Evolutionary conservation across 2,888 invertebrate species (phyloP), one percentile per base, ranked within the genome.

Genomic region (Crioceris asparagi): DNA sequence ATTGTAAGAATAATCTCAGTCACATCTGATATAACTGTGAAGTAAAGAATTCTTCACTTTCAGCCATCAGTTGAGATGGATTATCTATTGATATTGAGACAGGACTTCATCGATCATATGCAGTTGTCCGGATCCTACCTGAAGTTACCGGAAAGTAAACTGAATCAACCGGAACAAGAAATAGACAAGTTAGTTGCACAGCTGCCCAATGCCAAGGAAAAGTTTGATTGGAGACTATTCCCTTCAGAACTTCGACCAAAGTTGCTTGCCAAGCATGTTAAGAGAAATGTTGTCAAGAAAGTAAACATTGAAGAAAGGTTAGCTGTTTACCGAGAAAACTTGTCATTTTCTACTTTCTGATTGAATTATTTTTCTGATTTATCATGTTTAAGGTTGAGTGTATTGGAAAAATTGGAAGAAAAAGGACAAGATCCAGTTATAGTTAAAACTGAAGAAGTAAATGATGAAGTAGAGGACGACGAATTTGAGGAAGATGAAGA

Each of bases 401-500:
- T 73, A 48, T 61, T 84, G 18, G 75, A 79, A 51, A 72, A 76
- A 41, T 60, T 83, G 12, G 83, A 84, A 53, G 73, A 75, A 41
- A 79, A 50, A 18, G 50, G 48, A 8, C 57, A 59, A 7, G 55
- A 57, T 29, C n/a, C n/a, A n/a, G 60, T 35, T n/a, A 27, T 31
- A 26, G 37, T 66, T 38, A 67, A 68, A 39, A 59, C 57, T 16
- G 56, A 53, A 14, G 65, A 65, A 1, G 65, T 68, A 1, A 72
- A 71, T 29, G 72, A 71, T 31, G 74, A 75, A 25, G 72, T 69
- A n/a, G 66, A 62, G 0, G 69, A 68, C 39, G 77, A 77, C 30
- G 72, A 70, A 29, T 72, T 74, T 39, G 76, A 78, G 32, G 82
- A 83, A 6, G 86, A 87, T 52, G 81, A 85, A 56, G 87, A 88